Evolutionary conservation across 2,888 invertebrate genomes (phyloP), one percentile per base, ranked within the genome.

Genomic region (Limnephilus auricula): DNA sequence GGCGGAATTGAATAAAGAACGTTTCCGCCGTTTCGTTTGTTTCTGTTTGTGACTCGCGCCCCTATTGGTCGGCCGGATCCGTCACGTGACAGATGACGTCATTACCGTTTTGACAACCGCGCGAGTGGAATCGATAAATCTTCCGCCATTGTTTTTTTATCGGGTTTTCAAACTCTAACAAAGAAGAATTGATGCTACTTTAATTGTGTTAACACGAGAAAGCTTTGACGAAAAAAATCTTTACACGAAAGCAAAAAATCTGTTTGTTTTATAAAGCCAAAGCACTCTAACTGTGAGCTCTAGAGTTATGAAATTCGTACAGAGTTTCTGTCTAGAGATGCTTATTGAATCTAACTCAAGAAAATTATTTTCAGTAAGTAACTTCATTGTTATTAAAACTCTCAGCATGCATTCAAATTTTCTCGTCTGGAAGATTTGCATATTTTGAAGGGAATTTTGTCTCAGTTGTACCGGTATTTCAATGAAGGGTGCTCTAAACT

Each of bases 81-180:
- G 82, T 82, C 86, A 45, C 86, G 86, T 86, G 86, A 86, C 86
- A 86, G 50, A 86, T 86, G 86, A 86, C 86, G 86, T 86, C 86
- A 65, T 86, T 50, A 50, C 31, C 50, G 50, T 86, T 86, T 86
- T 25, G 86, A 86, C 86, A 50, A 50, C 86, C 86, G 50, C 86
- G 84, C 31, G 65, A 31, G 45, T n/a, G 50, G 86, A 86, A 45
- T 86, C 86, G 50, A 86, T 86, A 65, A 50, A 83, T 83, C 83
- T 83, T 37, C 25, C 34, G 83, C 37, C 37, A 83, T 34, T 83
- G 83, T 83, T 83, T 83, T 37, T 82, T 18, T 18, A 50, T 45
- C 86, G 45, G 86, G 31, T 86, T 45, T 31, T 86, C 50, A 13
- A 83, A 83, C 32, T 65, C 65, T n/a, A 65, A 65, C 65, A 65